Conservation (phyloP, 1,140 invertebrate species). For the Mercenaria mercenaria region DNA sequence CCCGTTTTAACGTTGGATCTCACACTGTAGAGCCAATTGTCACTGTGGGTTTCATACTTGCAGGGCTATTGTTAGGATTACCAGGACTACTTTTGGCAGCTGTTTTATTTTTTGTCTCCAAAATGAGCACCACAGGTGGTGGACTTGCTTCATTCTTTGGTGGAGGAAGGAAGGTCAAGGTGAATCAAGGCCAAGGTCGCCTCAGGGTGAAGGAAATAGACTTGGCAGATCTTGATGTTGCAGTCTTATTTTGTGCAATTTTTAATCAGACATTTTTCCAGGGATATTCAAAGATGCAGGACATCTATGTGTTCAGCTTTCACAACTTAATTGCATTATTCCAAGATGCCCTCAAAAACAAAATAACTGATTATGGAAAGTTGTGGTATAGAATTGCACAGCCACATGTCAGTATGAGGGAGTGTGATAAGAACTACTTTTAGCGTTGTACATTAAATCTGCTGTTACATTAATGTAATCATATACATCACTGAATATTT, state of each 20-base stretch:
- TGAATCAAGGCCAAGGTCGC: background rate
- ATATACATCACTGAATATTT: no score
- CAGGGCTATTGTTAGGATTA: conserved; percentile 76
- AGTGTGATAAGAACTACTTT: no score
- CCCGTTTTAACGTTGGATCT: conserved; percentile 73
- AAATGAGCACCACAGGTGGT: conserved; percentile 70
- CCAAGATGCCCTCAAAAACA: no score
- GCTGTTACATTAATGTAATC: no score
- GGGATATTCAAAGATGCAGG: no score
- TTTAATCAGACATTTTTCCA: background rate
- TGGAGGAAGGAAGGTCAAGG: conserved; percentile 21
- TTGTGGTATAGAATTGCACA: no score
- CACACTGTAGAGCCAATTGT: conserved; percentile 79
- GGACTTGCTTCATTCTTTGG: conserved; percentile 54
- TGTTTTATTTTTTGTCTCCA: conserved; percentile 75
- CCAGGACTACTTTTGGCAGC: conserved; percentile 76
- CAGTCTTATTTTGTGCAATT: background rate
- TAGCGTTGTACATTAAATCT: no score
- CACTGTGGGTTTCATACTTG: conserved; percentile 73
- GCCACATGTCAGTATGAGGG: no score
- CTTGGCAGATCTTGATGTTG: conserved; percentile 67
- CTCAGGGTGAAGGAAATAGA: conserved; percentile 67
- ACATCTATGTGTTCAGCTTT: no score
- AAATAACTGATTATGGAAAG: no score
- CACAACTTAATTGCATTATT: no score